Conservation (phyloP, 2,113 vertebrate species). For the Campylorhamphus procurvoides region DNA sequence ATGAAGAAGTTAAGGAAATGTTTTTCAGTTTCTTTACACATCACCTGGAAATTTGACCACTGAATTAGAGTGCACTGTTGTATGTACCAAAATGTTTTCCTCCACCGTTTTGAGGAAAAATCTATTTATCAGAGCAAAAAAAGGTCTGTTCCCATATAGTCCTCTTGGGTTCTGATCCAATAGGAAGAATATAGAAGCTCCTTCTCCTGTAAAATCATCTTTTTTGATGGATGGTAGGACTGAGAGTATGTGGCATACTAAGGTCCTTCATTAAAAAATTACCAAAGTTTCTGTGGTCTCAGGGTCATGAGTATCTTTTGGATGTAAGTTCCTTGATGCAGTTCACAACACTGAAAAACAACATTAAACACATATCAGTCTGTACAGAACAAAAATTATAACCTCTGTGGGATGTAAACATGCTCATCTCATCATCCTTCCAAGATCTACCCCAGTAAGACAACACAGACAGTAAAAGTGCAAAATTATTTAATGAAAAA, state of each 20-base stretch:
- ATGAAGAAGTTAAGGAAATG: background rate
- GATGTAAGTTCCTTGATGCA: background rate
- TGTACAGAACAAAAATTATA: background rate
- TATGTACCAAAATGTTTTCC: background rate
- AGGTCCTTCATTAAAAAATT: background rate
- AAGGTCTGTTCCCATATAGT: background rate
- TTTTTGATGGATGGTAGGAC: background rate
- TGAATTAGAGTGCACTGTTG: background rate
- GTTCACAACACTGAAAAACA: background rate
- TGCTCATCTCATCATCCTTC: background rate
- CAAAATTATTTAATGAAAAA: background rate
- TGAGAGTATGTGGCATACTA: background rate
- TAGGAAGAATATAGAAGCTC: background rate
- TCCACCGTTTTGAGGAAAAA: background rate
- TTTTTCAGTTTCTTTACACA: background rate
- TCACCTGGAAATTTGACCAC: background rate
- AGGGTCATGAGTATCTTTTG: background rate
- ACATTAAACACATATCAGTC: background rate
- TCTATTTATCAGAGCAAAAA: background rate
- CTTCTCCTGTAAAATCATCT: background rate
- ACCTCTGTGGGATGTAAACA: background rate
- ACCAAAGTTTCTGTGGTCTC: background rate
- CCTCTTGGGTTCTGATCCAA: background rate
- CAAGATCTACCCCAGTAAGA: background rate
- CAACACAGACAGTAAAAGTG: background rate